phyloP scores from a whole-genome alignment of 2,888 invertebrate species.

The Molanna angustata region DNA sequence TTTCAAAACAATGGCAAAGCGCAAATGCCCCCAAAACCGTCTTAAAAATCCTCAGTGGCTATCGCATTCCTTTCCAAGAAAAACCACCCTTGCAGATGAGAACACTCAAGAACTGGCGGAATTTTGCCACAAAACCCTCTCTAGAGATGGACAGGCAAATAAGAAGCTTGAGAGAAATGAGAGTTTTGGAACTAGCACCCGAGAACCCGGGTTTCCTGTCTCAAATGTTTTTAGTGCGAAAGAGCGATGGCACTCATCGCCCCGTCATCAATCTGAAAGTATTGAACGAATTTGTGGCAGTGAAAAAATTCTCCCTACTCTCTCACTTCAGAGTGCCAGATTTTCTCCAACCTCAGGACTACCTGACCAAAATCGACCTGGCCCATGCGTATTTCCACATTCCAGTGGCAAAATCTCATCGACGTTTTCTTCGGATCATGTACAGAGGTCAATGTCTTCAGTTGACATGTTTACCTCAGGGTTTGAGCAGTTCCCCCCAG shows the following conservation, averaged over 20 bases:
- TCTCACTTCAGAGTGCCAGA: conserved; percentile 1
- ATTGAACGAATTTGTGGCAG: not conserved
- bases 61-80: too few relatives aligned
- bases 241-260: conserved; percentile 1
- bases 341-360: conserved; percentile 3
- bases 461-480: conserved; percentile 6
- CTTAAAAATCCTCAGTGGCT: too few relatives aligned
- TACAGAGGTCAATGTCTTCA: not conserved
- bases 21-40: too few relatives aligned
- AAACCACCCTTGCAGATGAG: too few relatives aligned
- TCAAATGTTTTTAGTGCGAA: conserved; percentile 1
- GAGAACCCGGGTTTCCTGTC: not conserved
- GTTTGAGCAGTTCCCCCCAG: conserved; percentile 1
- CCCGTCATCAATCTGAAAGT: too few relatives aligned
- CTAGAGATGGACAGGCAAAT: not conserved
- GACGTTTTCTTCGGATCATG: not conserved
- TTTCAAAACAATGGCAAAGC: too few relatives aligned
- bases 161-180: not conserved
- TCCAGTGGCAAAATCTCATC: not conserved
- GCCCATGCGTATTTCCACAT: conserved; percentile 3
- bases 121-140: not conserved
- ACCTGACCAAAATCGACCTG: not conserved
- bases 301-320: not conserved
- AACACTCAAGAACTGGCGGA: too few relatives aligned
- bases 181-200: not conserved